These are phyloP conservation scores for Scaptomyza parva DNA, from an alignment of 2,888 invertebrate genomes.

Conservation along the genomic window DNA sequence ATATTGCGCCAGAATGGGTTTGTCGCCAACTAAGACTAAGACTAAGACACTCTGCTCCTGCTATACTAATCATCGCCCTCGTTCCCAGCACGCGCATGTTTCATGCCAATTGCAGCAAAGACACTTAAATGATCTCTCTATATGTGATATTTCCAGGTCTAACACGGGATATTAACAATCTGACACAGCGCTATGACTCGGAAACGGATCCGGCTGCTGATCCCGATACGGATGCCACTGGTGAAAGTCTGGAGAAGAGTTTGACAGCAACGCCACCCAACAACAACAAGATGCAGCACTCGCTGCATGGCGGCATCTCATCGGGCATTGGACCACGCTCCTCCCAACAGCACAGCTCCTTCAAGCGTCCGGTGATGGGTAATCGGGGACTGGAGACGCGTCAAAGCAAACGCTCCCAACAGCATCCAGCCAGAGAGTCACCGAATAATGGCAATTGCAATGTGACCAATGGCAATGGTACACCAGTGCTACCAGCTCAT, in stretches of 20 bases:
- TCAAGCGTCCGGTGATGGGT: slow-evolving; percentile 87
- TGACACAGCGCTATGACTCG: slow-evolving; percentile 84
- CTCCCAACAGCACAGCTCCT: slow-evolving; percentile 85
- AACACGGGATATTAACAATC: slow-evolving; percentile 83
- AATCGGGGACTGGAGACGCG: slow-evolving; percentile 87
- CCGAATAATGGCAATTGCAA: slow-evolving; percentile 35
- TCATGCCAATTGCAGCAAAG: background rate
- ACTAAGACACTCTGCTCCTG: slow-evolving; percentile 35
- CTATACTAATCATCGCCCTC: slow-evolving; percentile 27
- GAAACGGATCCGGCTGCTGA: slow-evolving; percentile 86
- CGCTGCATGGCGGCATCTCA: slow-evolving; percentile 81
- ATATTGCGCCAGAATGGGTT: slow-evolving; percentile 66
- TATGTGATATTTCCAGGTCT: slow-evolving; percentile 75
- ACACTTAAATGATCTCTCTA: slow-evolving; percentile 3
- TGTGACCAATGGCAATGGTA: slow-evolving; percentile 50
- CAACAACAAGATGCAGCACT: slow-evolving; percentile 85
- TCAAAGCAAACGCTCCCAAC: slow-evolving; percentile 87
- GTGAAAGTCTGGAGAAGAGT: slow-evolving; percentile 84
- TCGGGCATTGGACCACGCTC: slow-evolving; percentile 79
- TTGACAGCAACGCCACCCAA: slow-evolving; percentile 66
- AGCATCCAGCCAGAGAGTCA: slow-evolving; percentile 70
- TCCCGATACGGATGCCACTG: slow-evolving; percentile 92
- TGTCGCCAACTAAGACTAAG: slow-evolving; percentile 38
- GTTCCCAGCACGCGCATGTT: slow-evolving; percentile 52
- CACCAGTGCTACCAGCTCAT: slow-evolving; percentile 59